Conservation (phyloP, 1,140 invertebrate genomes). For the Diploscapter pachys region DNA sequence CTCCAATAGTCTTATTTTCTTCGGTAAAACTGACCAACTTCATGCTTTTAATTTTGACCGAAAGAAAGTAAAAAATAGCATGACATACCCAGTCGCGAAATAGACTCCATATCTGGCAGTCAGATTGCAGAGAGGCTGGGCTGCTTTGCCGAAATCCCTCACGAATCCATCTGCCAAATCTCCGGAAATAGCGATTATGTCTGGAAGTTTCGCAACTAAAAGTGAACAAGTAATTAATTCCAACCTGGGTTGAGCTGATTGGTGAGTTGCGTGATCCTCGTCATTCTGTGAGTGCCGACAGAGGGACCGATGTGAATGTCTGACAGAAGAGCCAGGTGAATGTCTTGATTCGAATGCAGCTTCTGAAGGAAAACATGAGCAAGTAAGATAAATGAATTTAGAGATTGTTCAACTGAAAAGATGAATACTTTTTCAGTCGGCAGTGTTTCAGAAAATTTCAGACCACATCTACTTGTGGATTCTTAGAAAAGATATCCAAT, state of each 20-base stretch:
- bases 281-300: constrained; percentile 26
- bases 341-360: background rate
- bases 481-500: no score
- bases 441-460: no score
- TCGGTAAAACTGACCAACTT: no score
- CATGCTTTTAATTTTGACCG: no score
- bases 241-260: constrained; percentile 33
- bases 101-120: constrained; percentile 31
- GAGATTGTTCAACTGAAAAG: no score
- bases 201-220: background rate
- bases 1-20: no score
- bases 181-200: constrained; percentile 35
- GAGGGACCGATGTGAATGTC: constrained; percentile 38
- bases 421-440: no score
- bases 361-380: constrained; percentile 4
- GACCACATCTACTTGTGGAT: background rate
- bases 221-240: background rate
- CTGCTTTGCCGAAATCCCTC: constrained; percentile 26
- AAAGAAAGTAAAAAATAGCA: no score
- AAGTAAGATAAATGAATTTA: no score
- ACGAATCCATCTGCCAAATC: constrained; percentile 39
- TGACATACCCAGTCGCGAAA: constrained; percentile 34
- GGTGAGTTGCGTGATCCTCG: constrained; percentile 27
- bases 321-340: constrained; percentile 28
- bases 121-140: constrained; percentile 28